A percentile compares a stretch with the other conserved stretches of the same genome.
These are phyloP conservation scores for Phocoena sinus DNA, from an alignment of 2,113 vertebrate genomes.

Conservation along the genomic window DNA sequence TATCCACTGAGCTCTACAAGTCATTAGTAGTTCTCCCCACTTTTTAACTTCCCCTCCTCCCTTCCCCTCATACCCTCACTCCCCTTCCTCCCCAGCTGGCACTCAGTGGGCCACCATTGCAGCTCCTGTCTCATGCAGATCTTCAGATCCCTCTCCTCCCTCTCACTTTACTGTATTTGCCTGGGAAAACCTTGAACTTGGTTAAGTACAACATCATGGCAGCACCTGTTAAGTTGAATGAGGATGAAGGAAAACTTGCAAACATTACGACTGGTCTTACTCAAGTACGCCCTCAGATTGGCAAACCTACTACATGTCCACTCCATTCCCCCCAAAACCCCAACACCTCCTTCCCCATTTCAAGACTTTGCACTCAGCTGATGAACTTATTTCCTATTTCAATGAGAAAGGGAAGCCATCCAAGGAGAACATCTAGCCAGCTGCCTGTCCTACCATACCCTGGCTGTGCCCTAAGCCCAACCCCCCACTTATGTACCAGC, in stretches of 20 bases:
- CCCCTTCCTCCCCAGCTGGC: background rate
- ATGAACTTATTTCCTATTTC: background rate
- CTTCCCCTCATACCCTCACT: accelerated
- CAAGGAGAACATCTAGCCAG: background rate
- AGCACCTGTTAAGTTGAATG: accelerated
- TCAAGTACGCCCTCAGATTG: accelerated
- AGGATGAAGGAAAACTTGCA: background rate
- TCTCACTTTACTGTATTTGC: accelerated
- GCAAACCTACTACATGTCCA: accelerated
- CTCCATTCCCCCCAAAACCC: background rate
- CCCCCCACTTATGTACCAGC: accelerated
- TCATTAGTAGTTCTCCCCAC: background rate
- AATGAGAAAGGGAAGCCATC: background rate
- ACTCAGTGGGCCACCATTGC: accelerated
- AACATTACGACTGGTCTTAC: background rate
- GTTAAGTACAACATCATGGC: accelerated
- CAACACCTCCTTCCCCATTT: background rate
- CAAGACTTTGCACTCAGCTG: accelerated
- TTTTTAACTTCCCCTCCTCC: background rate
- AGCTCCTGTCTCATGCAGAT: accelerated
- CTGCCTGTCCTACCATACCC: accelerated
- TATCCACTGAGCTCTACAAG: background rate
- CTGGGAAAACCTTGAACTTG: background rate
- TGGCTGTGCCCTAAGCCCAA: accelerated
- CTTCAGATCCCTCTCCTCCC: background rate